Conservation (phyloP, 1,140 invertebrate genomes). For the Ylistrum balloti region DNA sequence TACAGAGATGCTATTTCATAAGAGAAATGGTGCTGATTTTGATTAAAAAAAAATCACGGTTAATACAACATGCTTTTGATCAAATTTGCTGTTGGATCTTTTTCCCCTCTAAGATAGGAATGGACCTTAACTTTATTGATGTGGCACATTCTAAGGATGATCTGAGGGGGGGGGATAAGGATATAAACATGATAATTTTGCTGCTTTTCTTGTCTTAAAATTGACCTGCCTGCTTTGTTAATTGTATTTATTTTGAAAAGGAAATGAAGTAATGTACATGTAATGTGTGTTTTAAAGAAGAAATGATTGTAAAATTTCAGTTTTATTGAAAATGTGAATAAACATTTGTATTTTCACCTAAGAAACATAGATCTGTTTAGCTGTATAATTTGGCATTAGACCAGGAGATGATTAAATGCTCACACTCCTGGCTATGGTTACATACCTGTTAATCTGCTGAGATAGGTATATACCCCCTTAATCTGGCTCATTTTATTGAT, state of each 20-base stretch:
- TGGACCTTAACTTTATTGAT: background rate
- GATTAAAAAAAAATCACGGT: background rate
- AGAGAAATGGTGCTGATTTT: constrained; percentile 25
- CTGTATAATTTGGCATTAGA: too few species aligned
- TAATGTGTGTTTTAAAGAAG: too few species aligned
- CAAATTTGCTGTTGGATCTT: background rate
- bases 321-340: too few species aligned
- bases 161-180: background rate
- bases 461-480: too few species aligned
- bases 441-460: too few species aligned
- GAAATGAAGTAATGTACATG: too few species aligned
- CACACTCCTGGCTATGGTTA: too few species aligned
- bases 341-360: too few species aligned
- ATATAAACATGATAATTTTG: background rate
- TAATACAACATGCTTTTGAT: background rate
- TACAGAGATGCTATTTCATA: background rate
- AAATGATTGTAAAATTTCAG: too few species aligned
- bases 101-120: background rate
- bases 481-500: background rate
- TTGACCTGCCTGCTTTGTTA: background rate
- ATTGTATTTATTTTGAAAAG: too few species aligned
- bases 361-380: too few species aligned
- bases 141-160: background rate
- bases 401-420: too few species aligned
- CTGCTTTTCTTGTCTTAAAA: background rate